Percentiles rank a stretch among this genome's conserved stretches.
Conservation (phyloP, 2,113 vertebrate species). For the Danionella cerebrum region DNA sequence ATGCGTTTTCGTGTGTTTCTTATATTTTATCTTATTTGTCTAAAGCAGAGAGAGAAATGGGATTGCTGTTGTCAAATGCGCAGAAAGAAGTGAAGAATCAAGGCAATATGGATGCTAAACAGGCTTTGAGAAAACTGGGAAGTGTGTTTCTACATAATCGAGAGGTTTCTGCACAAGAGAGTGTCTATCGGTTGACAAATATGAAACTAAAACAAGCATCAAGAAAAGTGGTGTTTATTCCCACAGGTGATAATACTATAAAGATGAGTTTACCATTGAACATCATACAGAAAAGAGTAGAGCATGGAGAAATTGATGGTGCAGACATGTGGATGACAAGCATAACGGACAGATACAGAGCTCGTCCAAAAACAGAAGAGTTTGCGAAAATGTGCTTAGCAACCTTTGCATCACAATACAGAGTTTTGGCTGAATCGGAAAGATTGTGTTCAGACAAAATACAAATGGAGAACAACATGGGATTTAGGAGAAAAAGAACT, state of each 20-base stretch:
- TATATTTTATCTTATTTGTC: conserved; percentile 26
- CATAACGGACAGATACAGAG: background rate
- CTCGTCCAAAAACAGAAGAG: background rate
- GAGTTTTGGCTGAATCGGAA: background rate
- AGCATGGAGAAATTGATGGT: background rate
- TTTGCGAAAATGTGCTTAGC: conserved; percentile 19
- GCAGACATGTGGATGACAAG: conserved; percentile 25
- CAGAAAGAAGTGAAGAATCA: conserved; percentile 16
- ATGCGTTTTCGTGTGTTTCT: background rate
- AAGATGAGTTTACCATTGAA: conserved; percentile 2
- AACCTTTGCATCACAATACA: conserved; percentile 11
- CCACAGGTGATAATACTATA: background rate
- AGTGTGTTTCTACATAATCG: conserved; percentile 16
- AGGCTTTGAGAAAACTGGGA: conserved; percentile 14
- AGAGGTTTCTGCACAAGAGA: conserved; percentile 24
- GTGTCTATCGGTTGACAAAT: conserved; percentile 10
- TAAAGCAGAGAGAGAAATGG: conserved; percentile 16
- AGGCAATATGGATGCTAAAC: conserved; percentile 5
- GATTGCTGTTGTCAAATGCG: conserved; percentile 5
- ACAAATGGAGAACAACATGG: background rate
- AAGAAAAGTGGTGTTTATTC: background rate
- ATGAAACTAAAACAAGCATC: conserved; percentile 17
- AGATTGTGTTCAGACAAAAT: background rate
- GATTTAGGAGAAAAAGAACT: background rate
- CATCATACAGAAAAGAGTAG: background rate